Conservation (phyloP, 2,888 invertebrate genomes). For the Orthonevra nobilis region DNA sequence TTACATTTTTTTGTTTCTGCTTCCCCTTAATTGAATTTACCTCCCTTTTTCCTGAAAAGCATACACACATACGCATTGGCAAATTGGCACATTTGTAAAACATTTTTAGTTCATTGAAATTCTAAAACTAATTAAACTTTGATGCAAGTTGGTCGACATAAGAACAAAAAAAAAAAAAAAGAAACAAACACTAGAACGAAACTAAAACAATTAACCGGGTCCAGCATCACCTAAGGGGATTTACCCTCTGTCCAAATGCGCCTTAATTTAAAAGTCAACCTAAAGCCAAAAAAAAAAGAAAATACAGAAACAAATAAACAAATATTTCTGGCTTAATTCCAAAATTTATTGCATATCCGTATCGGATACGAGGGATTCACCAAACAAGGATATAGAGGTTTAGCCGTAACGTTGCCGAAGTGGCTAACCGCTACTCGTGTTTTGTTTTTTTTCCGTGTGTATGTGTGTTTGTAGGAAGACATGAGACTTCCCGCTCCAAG, state of each 20-base stretch:
- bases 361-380: conserved; percentile 9
- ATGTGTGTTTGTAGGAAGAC: background rate
- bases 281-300: conserved; percentile 19
- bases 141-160: no score
- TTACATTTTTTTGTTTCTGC: conserved; percentile 3
- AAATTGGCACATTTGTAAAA: conserved; percentile 54
- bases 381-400: background rate
- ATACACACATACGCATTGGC: conserved; percentile 21
- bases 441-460: background rate
- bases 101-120: conserved; percentile 57
- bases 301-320: conserved; percentile 19
- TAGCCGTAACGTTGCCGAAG: background rate
- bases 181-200: background rate
- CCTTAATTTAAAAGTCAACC: conserved; percentile 64
- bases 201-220: conserved; percentile 56
- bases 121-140: conserved; percentile 69
- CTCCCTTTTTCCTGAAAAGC: background rate
- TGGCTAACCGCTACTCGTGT: conserved; percentile 21
- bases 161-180: conserved; percentile 14
- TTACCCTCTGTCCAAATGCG: no score
- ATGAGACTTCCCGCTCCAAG: background rate
- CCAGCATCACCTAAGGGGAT: conserved; percentile 38
- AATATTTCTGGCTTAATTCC: conserved; percentile 51
- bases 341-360: conserved; percentile 57
- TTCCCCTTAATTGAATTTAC: conserved; percentile 53